Percentiles rank a stretch among this genome's conserved stretches.
Evolutionary conservation across 2,888 invertebrate species (phyloP).

Genomic region (Argyra leucocephala): DNA sequence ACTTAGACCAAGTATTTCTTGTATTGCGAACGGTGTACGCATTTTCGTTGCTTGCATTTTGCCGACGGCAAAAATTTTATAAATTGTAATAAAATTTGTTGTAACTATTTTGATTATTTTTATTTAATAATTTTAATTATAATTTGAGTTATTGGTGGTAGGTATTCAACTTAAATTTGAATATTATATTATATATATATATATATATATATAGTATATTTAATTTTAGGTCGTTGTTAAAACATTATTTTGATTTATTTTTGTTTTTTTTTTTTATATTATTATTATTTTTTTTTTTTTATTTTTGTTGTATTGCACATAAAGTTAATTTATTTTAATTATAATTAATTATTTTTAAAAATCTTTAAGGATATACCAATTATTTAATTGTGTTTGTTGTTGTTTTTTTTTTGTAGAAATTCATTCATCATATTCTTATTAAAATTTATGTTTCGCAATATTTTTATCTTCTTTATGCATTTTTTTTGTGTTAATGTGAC

Average conservation of each 20-base stretch:
- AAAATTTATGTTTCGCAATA: background rate
- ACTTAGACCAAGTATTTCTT: conserved; percentile 41
- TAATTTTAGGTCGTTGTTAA: background rate
- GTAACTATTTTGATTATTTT: background rate
- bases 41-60: conserved; percentile 43
- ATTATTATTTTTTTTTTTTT: background rate
- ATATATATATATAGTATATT: background rate
- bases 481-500: background rate
- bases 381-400: background rate
- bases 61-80: conserved; percentile 20
- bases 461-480: background rate
- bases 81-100: conserved; percentile 10
- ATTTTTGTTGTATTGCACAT: background rate
- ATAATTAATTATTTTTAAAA: too few species aligned
- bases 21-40: conserved; percentile 42
- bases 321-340: too few species aligned
- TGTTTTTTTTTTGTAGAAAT: background rate
- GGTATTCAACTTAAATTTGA: background rate
- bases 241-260: background rate
- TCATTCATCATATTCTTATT: background rate
- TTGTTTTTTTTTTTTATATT: conserved; percentile 3
- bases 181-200: background rate
- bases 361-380: background rate
- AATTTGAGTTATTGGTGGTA: background rate
- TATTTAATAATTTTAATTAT: background rate